Conservation (phyloP, 1,140 invertebrate genomes). For the Drosophila nigromelanica region DNA sequence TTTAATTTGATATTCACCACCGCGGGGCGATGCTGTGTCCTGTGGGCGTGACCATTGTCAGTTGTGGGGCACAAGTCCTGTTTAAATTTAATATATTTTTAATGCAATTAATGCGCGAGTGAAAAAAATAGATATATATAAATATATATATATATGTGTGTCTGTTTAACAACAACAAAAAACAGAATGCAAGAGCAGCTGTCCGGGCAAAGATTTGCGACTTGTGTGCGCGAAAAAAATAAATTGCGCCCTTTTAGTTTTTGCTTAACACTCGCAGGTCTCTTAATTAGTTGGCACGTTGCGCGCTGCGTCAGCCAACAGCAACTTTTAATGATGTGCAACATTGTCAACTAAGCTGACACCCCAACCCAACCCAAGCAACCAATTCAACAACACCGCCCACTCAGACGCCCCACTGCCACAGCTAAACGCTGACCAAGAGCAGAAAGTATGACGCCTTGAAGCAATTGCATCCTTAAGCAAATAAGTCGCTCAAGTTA, state of each 20-base stretch:
- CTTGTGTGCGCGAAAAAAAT: not conserved
- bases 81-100: constrained; percentile 62
- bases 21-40: not conserved
- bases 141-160: no score
- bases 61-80: no score
- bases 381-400: no score
- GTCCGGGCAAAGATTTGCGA: not conserved
- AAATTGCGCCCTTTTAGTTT: constrained; percentile 3
- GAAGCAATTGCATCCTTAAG: constrained; percentile 46
- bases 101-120: constrained; percentile 57
- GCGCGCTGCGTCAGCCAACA: constrained; percentile 11
- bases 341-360: constrained; percentile 30
- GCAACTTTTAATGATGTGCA: constrained; percentile 45
- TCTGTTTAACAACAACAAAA: not conserved
- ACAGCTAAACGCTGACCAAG: constrained; percentile 50
- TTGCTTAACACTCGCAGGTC: constrained; percentile 11
- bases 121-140: no score
- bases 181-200: constrained; percentile 1
- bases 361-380: no score
- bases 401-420: not conserved
- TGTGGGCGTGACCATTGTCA: constrained; percentile 23
- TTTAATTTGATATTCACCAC: constrained; percentile 71
- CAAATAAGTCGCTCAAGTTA: constrained; percentile 56
- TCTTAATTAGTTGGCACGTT: constrained; percentile 42
- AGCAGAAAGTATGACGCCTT: constrained; percentile 20